phyloP scores from a whole-genome alignment of 2,797 vertebrate genomes.

The Knipowitschia caucasica region DNA sequence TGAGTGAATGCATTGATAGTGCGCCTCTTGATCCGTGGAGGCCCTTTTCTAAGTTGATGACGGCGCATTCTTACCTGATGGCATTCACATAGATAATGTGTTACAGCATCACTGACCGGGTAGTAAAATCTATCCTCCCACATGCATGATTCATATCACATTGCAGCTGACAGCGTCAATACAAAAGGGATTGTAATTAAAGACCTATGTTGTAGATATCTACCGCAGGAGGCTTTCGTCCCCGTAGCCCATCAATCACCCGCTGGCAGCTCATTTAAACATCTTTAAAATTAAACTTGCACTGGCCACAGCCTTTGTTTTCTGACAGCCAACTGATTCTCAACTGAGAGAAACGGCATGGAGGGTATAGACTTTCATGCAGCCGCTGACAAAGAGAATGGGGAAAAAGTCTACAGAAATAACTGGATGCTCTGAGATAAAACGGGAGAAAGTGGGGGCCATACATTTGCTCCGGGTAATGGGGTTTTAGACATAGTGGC shows the following conservation, averaged over 20 bases:
- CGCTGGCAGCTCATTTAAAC: conserved; percentile 68
- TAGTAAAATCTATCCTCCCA: conserved; percentile 49
- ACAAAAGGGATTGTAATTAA: conserved; percentile 62
- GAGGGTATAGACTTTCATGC: conserved; percentile 52
- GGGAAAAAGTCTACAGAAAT: conserved; percentile 54
- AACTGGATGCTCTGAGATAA: conserved; percentile 56
- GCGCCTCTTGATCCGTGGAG: conserved; percentile 30
- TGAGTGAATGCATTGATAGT: conserved; percentile 57
- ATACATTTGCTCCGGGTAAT: conserved; percentile 63
- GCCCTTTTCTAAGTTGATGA: conserved; percentile 54
- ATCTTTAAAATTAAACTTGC: conserved; percentile 72
- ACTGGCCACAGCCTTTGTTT: conserved; percentile 59
- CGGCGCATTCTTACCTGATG: conserved; percentile 54
- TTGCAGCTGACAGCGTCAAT: conserved; percentile 62
- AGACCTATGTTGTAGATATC: conserved; percentile 45
- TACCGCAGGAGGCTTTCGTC: conserved; percentile 42
- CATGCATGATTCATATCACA: conserved; percentile 65
- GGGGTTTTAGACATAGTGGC: conserved; percentile 53
- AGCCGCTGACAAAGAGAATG: conserved; percentile 51
- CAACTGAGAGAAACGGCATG: conserved; percentile 49
- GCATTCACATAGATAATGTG: conserved; percentile 42
- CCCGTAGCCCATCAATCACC: conserved; percentile 64
- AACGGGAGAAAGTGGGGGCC: conserved; percentile 29
- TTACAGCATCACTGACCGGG: conserved; percentile 37
- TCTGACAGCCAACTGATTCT: conserved; percentile 66